phyloP scores from a whole-genome alignment of 2,888 invertebrate genomes.

The Mechanitis messenoides region DNA sequence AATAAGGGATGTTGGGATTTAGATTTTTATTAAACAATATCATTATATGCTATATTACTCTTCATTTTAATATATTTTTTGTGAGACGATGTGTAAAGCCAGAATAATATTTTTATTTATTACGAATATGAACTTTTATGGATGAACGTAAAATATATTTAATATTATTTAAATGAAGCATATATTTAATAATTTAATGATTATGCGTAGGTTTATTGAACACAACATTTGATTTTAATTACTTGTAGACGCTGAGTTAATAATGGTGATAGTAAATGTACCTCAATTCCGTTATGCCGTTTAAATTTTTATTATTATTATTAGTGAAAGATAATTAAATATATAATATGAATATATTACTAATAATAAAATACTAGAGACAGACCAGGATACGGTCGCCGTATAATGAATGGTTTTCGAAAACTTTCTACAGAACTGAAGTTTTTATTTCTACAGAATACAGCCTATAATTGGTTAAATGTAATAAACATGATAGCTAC shows the following conservation, averaged over 20 bases:
- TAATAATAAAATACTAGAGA: constrained; percentile 25
- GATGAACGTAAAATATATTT: too few relatives aligned
- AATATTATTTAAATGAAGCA: too few relatives aligned
- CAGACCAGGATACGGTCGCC: constrained; percentile 27
- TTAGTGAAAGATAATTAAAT: constrained; percentile 7
- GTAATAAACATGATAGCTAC: constrained; percentile 24
- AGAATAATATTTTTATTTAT: too few relatives aligned
- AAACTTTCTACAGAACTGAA: constrained; percentile 25
- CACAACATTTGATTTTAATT: constrained; percentile 4
- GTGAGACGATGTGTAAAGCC: too few relatives aligned
- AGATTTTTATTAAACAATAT: not conserved
- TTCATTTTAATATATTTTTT: too few relatives aligned
- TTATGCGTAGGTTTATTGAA: not conserved
- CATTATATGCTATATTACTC: too few relatives aligned
- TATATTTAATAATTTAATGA: too few relatives aligned
- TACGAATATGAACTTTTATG: too few relatives aligned
- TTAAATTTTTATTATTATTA: too few relatives aligned
- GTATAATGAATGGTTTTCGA: constrained; percentile 26
- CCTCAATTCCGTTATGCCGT: too few relatives aligned
- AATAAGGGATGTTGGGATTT: not conserved
- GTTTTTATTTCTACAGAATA: constrained; percentile 25
- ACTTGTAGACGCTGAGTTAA: not conserved
- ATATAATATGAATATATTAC: constrained; percentile 14
- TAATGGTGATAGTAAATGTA: too few relatives aligned
- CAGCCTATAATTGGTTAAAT: constrained; percentile 16